Percentiles rank a stretch among this genome's conserved stretches.
phyloP scores from a whole-genome alignment of 1,140 invertebrate species.

The Bradynema listronoti region DNA sequence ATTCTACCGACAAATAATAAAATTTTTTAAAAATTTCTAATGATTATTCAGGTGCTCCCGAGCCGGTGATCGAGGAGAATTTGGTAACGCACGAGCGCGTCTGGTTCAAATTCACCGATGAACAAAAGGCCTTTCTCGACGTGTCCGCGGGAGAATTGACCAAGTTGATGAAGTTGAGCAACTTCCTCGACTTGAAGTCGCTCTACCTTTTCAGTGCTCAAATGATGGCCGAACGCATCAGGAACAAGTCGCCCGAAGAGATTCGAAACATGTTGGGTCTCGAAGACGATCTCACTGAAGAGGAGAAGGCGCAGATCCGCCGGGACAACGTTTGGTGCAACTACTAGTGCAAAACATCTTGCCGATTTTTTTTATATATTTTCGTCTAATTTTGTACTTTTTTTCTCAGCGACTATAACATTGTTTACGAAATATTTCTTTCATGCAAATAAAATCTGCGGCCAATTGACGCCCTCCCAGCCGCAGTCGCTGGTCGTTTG shows the following conservation, averaged over 20 bases:
- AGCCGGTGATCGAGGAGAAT: constrained; percentile 9
- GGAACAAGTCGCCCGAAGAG: constrained; percentile 26
- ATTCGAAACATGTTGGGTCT: constrained; percentile 24
- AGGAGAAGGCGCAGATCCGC: constrained; percentile 32
- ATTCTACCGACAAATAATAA: too few relatives aligned
- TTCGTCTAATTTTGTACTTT: too few relatives aligned
- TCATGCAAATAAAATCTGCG: too few relatives aligned
- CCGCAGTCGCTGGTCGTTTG: too few relatives aligned
- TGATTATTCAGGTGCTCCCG: too few relatives aligned
- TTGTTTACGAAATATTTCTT: too few relatives aligned
- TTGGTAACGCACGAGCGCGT: constrained; percentile 23
- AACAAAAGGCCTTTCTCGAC: constrained; percentile 28
- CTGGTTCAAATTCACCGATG: constrained; percentile 28
- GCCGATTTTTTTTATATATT: too few relatives aligned
- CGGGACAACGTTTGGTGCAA: constrained; percentile 32
- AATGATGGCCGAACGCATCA: constrained; percentile 19
- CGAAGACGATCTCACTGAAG: constrained; percentile 29
- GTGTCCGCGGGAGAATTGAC: constrained; percentile 22
- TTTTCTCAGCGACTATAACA: too few relatives aligned
- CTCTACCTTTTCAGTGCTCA: constrained; percentile 25
- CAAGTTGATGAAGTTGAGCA: constrained; percentile 14
- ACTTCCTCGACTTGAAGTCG: constrained; percentile 25
- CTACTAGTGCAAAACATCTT: too few relatives aligned
- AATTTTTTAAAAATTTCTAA: too few relatives aligned
- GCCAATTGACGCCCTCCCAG: too few relatives aligned